A percentile compares a stretch with the other conserved stretches of the same genome.
These are phyloP conservation scores for Volucella zonaria DNA, from an alignment of 2,888 invertebrate species.

Conservation along the genomic window DNA sequence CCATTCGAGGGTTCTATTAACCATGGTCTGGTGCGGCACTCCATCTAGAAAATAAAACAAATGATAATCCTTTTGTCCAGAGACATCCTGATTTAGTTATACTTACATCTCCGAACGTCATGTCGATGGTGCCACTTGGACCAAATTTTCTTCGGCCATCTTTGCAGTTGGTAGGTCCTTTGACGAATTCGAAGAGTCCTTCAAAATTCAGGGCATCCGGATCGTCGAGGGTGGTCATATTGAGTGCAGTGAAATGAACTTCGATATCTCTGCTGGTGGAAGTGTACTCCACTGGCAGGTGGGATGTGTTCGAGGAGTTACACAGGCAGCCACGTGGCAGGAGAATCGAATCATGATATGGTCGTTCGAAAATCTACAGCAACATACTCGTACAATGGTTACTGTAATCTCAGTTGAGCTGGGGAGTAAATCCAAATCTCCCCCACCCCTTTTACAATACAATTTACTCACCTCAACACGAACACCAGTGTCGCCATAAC, in stretches of 20 bases:
- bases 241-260: slow-evolving; percentile 90
- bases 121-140: slow-evolving; percentile 89
- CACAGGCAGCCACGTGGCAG: slow-evolving; percentile 92
- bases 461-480: slow-evolving; percentile 84
- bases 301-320: slow-evolving; percentile 84
- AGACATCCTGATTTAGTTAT: too few relatives aligned
- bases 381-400: slow-evolving; percentile 4
- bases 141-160: slow-evolving; percentile 88
- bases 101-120: slow-evolving; percentile 83
- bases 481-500: slow-evolving; percentile 88
- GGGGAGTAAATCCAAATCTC: background rate
- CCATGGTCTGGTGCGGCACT: slow-evolving; percentile 91
- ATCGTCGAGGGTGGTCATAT: slow-evolving; percentile 93
- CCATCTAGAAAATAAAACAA: slow-evolving; percentile 84
- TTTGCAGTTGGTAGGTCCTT: slow-evolving; percentile 87
- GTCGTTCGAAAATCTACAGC: slow-evolving; percentile 87
- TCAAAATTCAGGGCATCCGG: slow-evolving; percentile 93
- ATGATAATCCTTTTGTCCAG: too few relatives aligned
- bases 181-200: slow-evolving; percentile 91
- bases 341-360: slow-evolving; percentile 88
- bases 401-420: background rate
- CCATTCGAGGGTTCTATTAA: slow-evolving; percentile 90
- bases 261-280: slow-evolving; percentile 91
- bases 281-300: slow-evolving; percentile 89
- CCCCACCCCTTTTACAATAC: background rate